Evolutionary conservation across 2,797 vertebrate genomes (phyloP).

Genomic region (Atherinosoma microstoma): DNA sequence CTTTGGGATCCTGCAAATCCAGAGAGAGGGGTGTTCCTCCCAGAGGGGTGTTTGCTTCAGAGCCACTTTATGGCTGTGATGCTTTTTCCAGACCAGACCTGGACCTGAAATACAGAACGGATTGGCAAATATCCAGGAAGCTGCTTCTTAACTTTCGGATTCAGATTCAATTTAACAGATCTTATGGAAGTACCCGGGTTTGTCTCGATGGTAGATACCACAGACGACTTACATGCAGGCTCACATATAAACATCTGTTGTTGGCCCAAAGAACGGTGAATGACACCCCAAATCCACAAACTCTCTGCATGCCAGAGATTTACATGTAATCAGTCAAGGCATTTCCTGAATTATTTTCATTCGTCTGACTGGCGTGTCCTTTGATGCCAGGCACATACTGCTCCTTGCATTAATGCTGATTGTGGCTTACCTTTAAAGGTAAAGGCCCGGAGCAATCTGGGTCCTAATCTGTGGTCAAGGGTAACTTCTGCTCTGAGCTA

Average conservation of each 20-base stretch:
- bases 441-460: constrained; percentile 62
- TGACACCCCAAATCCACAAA: constrained; percentile 34
- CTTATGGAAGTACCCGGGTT: constrained; percentile 16
- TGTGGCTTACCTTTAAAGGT: constrained; percentile 70
- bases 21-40: constrained; percentile 63
- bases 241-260: constrained; percentile 9
- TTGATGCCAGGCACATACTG: constrained; percentile 54
- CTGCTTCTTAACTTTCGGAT: constrained; percentile 57
- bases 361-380: constrained; percentile 43
- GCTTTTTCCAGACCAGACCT: constrained; percentile 81
- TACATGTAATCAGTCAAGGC: constrained; percentile 53
- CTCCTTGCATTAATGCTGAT: constrained; percentile 46
- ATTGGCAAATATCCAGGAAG: constrained; percentile 61
- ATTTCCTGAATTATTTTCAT: constrained; percentile 66
- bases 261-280: constrained; percentile 18
- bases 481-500: constrained; percentile 72
- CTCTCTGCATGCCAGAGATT: constrained; percentile 36
- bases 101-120: constrained; percentile 58
- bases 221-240: background rate
- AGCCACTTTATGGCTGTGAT: constrained; percentile 81
- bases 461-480: constrained; percentile 75
- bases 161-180: constrained; percentile 30
- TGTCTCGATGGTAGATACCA: constrained; percentile 11
- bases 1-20: constrained; percentile 48
- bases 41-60: constrained; percentile 79